Base-by-base conservation (phyloP, 2,797 vertebrate species). In the Hyperoplus immaculatus region DNA sequence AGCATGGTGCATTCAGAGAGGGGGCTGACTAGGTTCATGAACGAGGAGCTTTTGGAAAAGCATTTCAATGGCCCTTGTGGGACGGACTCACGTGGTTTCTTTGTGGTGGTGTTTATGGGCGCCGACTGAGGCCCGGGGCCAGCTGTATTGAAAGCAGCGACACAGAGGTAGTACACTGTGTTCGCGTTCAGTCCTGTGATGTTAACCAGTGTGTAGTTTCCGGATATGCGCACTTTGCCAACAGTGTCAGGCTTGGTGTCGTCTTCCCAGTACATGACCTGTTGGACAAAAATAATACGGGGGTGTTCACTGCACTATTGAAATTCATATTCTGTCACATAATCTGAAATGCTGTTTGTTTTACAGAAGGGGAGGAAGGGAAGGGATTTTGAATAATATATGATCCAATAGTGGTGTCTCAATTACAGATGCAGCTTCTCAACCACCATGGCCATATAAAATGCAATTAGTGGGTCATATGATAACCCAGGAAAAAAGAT, bases 211-310 rank as follows among this genome's bases (percentile, higher is more conserved):
- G 96, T 97, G 92, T 95, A 94, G 86, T 98, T 97, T 82, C 96
- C 96, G 69, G 95, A 92, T 88, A 97, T 95, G 88, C 95, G 96
- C 55, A 98, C 92, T 94, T 95, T 97, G 72, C 95, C 96, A 16
- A 97, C 92, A 9, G 96, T 96, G 68, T 97, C 96, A 68, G 97
- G 97, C 87, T 97, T 97, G 38, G 96, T 96, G 88, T 95, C 96
- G 4, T 97, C 96, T 93, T 97, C 96, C 98, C 97, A 98, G 91
- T 97, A 98, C 80, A 95, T 94, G 39, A 98, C 96, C 97, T 99
- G 82, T 81, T 80, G 39, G 18, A 6, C 3, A 16, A 50, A 49
- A 14, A 12, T 9, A 38, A 29, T 21, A 29, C 55, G 76, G 61
- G n/a, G 16, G 10, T 75, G 39, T 90, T 73, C 46, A 54, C 50